Percentiles rank a stretch among this genome's conserved stretches.
These are phyloP conservation scores for Euwallacea fornicatus DNA, from an alignment of 1,140 invertebrate genomes.

Conservation along the genomic window DNA sequence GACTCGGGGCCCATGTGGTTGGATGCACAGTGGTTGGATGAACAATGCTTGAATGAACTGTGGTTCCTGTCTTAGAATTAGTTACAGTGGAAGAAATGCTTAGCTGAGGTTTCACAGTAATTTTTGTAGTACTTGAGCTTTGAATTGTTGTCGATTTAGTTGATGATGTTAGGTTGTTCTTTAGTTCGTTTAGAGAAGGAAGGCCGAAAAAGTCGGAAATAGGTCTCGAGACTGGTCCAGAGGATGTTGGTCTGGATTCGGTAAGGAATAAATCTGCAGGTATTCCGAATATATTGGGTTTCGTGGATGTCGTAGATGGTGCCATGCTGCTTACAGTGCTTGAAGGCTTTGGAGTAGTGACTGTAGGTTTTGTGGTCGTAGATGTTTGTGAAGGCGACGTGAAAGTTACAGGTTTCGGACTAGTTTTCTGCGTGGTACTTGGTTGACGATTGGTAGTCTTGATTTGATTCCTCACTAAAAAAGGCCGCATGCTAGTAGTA, in stretches of 20 bases:
- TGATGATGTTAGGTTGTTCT: background rate
- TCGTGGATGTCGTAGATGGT: background rate
- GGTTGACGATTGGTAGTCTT: background rate
- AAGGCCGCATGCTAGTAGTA: background rate
- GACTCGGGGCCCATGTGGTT: constrained; percentile 11
- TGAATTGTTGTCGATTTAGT: background rate
- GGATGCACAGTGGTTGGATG: background rate
- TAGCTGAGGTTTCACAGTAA: constrained; percentile 4
- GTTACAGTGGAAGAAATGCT: background rate
- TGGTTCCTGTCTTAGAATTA: too few relatives aligned
- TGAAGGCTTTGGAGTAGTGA: background rate
- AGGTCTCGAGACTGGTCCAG: background rate
- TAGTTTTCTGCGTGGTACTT: background rate
- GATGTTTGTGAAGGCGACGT: too few relatives aligned
- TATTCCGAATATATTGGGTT: background rate
- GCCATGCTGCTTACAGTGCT: background rate
- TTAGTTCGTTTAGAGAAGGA: background rate
- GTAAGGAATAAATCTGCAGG: background rate
- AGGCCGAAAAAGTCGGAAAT: constrained; percentile 11
- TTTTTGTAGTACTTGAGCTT: background rate
- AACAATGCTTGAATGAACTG: too few relatives aligned
- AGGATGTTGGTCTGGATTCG: background rate
- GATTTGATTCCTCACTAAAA: background rate
- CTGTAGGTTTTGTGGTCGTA: too few relatives aligned
- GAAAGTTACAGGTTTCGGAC: background rate